Base-by-base conservation (phyloP, 2,113 vertebrate genomes). In the Rhabdornis inornatus region DNA sequence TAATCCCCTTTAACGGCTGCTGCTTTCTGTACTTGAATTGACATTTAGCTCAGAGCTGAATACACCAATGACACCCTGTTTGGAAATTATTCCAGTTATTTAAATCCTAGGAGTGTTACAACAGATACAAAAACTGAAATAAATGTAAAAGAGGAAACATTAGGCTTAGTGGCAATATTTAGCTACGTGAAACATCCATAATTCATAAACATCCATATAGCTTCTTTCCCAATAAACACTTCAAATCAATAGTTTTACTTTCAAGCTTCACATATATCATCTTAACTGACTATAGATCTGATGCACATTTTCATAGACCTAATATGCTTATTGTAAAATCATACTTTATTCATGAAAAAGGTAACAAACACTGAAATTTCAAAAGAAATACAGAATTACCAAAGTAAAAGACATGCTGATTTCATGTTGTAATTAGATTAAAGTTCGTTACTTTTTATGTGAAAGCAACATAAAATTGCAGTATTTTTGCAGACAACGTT, bases 1-100 rank as follows among this genome's bases (percentile, higher is more conserved):
- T 63, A 95, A 90, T 86, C 50, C 50, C 57, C 66, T 96, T 72
- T 71, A 94, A 45, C 33, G 92, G 88, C 75, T 86, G n/a, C 45
- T 92, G 55, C 63, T 80, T 95, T 93, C 64, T 93, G 63, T 35
- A 77, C 71, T 90, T 80, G 31, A 88, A 72, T 16, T 84, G 66
- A 72, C 50, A 65, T 88, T 93, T 16, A 57, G n/a, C 71, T 95
- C 76, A 88, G 64, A 90, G 83, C 5, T 50, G 10, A 49, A 17
- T 13, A 65, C 31, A 65, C n/a, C 22, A 66, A 13, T 60, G 40
- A 64, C 42, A 52, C 10, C 9, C 53, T 39, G 23, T 59, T 90
- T 70, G 72, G 44, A 81, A 96, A 82, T 60, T 11, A 68, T 31
- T 79, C 3, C 0, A 6, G 10, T 82, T 87, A 82, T 55, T 85